Evolutionary conservation across 2,113 vertebrate species (phyloP), one percentile per base, ranked within the genome.

Genomic region (Myotis brandtii): DNA sequence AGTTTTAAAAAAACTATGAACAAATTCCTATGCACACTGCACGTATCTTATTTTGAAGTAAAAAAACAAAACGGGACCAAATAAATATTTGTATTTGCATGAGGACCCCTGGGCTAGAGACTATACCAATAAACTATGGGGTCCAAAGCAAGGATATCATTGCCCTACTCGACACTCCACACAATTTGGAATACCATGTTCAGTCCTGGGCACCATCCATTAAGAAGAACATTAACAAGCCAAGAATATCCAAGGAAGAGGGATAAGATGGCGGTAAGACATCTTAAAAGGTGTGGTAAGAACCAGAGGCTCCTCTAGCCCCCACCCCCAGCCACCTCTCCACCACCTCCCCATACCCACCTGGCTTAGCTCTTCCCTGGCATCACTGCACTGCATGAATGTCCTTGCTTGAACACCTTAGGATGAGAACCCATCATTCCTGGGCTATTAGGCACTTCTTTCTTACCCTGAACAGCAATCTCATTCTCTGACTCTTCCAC

Each of bases 301-400:
- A 70, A 73, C 23, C 20, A 16, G 23, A 20, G 43, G 3, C 21
- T 64, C 73, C 32, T 54, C 9, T 23, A 32, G 52, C 8, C 14
- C 37, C 20, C 23, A n/a, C 7, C 3, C 50, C 6, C 10, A 1
- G 4, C 9, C 14, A 9, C 6, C 54, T n/a, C 7, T 11, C n/a
- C 25, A 13, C 37, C 6, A 4, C 8, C 67, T 76, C 11, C 4
- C 43, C 5, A 0, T 20, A 14, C 13, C 59, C 32, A 11, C 16
- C 56, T 43, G 25, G 67, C 66, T 25, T 18, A 34, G 40, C 20
- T 77, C 43, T 76, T 32, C 40, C 56, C 5, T 1, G 1, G 11
- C 21, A 64, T 32, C 5, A 6, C 11, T 30, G 12, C 8, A 8
- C 20, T 5, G 20, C 25, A 13, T 43, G 23, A 4, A 4, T 2